Percentiles rank a stretch among this genome's conserved stretches.
Evolutionary conservation across 2,113 vertebrate genomes (phyloP).

Genomic region (Haplochromis vanheusdeni): DNA sequence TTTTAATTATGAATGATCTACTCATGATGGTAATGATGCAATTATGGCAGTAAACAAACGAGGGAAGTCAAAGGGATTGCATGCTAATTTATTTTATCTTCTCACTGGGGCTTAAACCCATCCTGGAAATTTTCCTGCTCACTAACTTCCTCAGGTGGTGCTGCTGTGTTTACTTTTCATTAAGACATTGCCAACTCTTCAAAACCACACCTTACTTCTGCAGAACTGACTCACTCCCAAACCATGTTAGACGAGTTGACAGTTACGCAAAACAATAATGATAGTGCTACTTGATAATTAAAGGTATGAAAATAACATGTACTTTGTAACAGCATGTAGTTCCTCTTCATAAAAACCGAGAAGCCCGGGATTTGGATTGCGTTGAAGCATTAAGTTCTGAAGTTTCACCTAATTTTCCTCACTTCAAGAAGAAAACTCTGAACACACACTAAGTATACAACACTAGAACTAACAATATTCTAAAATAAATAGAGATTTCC

Average conservation of each 20-base stretch:
- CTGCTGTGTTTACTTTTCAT: slow-evolving; percentile 23
- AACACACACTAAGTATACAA: background rate
- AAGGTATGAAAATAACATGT: background rate
- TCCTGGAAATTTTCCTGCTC: background rate
- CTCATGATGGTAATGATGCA: background rate
- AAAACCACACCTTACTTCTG: slow-evolving; percentile 40
- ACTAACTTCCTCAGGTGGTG: slow-evolving; percentile 16
- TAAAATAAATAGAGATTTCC: background rate
- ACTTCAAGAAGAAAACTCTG: background rate
- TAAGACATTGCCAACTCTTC: background rate
- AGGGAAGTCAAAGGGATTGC: background rate
- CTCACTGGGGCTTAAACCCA: background rate
- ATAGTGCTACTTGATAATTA: background rate
- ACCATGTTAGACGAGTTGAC: background rate
- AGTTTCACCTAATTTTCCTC: background rate
- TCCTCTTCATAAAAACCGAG: background rate
- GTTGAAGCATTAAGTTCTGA: background rate
- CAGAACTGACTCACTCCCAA: slow-evolving; percentile 39
- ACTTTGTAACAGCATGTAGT: background rate
- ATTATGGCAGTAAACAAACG: background rate
- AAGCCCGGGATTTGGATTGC: background rate
- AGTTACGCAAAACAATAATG: background rate
- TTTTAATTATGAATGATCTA: background rate
- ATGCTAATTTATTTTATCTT: background rate
- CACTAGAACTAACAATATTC: background rate